Percentiles rank a stretch among this genome's conserved stretches.
Conservation (phyloP, 53 echinoderm and acorn worm species). For the Echinometra lucunter region DNA sequence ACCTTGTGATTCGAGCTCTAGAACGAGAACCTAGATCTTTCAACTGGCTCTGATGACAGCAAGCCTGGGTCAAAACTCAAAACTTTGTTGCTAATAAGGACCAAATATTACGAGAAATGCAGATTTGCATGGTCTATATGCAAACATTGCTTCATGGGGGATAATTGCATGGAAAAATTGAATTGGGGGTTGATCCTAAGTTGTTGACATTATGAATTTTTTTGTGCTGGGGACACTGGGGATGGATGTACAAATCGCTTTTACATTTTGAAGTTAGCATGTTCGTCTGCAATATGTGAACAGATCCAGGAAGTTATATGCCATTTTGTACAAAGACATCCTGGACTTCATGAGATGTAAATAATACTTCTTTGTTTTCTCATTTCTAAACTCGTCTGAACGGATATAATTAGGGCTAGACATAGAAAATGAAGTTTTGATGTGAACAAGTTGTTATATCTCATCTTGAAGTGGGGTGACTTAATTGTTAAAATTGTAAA, state of each 20-base stretch:
- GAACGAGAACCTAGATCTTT: no score
- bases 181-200: no score
- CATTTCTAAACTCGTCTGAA: neutral
- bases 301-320: neutral
- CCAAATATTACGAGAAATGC: no score
- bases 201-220: no score
- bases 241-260: neutral
- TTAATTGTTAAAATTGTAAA: neutral
- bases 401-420: neutral
- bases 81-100: no score
- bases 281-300: neutral
- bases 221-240: neutral
- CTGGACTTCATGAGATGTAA: neutral
- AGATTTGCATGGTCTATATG: no score
- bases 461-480: conserved; percentile 13
- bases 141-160: no score
- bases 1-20: no score
- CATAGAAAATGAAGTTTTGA: neutral
- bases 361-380: conserved; percentile 4
- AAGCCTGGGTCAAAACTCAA: no score
- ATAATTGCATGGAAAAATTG: no score
- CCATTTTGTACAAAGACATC: conserved; percentile 8
- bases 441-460: neutral
- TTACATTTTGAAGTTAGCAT: neutral
- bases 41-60: no score